A percentile compares a stretch with the other conserved stretches of the same genome.
Conservation (phyloP, 1,140 invertebrate genomes). For the Papilio aristodemus region DNA sequence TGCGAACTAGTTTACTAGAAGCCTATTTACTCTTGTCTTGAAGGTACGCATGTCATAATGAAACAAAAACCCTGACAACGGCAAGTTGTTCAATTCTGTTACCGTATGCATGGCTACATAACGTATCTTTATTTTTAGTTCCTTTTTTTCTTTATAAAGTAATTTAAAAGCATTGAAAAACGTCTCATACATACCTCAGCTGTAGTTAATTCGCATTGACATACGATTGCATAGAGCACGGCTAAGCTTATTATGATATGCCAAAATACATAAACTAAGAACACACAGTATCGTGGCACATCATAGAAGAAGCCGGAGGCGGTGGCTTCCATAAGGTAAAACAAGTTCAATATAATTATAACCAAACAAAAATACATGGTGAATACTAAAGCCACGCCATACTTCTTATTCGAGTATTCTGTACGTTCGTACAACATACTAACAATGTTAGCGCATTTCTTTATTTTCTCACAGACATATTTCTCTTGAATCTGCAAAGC, state of each 20-base stretch:
- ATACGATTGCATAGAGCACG: constrained; percentile 49
- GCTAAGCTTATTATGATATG: constrained; percentile 47
- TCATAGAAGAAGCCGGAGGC: constrained; percentile 59
- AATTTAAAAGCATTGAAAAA: constrained; percentile 3
- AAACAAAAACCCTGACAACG: too few species aligned
- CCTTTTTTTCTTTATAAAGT: not conserved
- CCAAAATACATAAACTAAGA: constrained; percentile 58
- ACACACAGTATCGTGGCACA: constrained; percentile 48
- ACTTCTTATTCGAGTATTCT: constrained; percentile 45
- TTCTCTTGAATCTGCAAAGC: constrained; percentile 47
- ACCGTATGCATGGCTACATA: too few species aligned
- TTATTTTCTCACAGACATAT: constrained; percentile 51
- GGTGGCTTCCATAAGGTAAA: constrained; percentile 69
- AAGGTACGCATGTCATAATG: too few species aligned
- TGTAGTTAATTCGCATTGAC: constrained; percentile 47
- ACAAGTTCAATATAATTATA: constrained; percentile 53
- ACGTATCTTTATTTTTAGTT: too few species aligned
- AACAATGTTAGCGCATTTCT: constrained; percentile 52
- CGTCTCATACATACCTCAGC: constrained; percentile 43
- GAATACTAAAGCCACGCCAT: constrained; percentile 49
- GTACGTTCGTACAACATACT: constrained; percentile 50
- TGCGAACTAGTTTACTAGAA: too few species aligned
- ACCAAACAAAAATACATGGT: constrained; percentile 47
- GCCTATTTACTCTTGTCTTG: too few species aligned
- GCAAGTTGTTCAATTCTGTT: too few species aligned